Evolutionary conservation across 2,113 vertebrate genomes (phyloP).

Genomic region (Mastomys coucha): DNA sequence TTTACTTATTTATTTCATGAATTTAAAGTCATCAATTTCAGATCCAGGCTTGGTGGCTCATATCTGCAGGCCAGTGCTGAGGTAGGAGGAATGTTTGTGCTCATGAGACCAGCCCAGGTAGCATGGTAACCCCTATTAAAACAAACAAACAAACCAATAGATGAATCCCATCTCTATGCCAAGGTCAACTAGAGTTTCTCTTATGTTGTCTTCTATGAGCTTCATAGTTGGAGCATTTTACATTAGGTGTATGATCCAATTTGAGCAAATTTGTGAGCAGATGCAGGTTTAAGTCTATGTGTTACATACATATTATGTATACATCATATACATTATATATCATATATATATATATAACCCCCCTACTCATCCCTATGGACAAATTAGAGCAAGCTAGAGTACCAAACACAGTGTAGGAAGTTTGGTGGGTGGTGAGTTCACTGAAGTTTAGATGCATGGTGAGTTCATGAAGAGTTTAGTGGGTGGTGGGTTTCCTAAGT

Average conservation of each 20-base stretch:
- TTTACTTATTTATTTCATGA: no score
- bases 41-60: not conserved
- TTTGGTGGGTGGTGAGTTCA: not conserved
- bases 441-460: not conserved
- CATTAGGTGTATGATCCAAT: not conserved
- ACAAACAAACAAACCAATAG: not conserved
- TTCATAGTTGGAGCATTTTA: not conserved
- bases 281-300: not conserved
- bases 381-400: not conserved
- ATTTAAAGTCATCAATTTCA: no score
- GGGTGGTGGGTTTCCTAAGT: not conserved
- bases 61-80: not conserved
- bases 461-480: not conserved
- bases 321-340: no score
- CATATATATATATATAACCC: no score
- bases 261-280: not conserved
- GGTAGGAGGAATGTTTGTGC: not conserved
- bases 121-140: not conserved
- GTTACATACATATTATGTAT: no score
- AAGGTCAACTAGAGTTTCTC: not conserved
- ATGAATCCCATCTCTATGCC: not conserved
- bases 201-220: not conserved
- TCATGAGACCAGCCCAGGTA: not conserved
- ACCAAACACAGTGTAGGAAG: not conserved
- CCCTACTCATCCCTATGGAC: no score